Evolutionary conservation across 2,888 invertebrate genomes (phyloP), one percentile per base, ranked within the genome.

Genomic region (Cheilosia soror): DNA sequence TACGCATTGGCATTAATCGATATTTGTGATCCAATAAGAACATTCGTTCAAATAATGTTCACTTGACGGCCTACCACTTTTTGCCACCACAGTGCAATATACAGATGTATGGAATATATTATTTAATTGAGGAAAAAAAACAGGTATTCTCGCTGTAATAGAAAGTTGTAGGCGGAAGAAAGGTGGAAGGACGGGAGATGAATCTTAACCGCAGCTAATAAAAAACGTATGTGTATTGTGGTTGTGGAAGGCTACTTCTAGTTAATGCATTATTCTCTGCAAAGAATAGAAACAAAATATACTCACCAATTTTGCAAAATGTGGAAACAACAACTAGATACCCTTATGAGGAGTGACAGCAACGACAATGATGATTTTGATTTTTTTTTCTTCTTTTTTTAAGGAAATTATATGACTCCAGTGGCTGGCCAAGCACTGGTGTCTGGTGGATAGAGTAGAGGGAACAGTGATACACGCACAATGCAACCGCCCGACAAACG

Each of bases 161-260:
- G 84, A 84, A 84, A 84, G 84, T 84, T 80, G 84, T 84, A 71
- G 84, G 84, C 75, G 84, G 75, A 84, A 75, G 79, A 58, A 79
- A 84, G 58, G 79, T 75, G 75, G 44, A 84, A 53, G 55, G 53
- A 49, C 53, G 51, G 60, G 42, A 79, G 53, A 76, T 71, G 47
- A 65, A 66, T 80, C 80, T 53, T 63, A 66, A 55, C 75, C 68
- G 47, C 47, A 84, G 40, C 37, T 68, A 77, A 58, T 47, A 68
- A 40, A 62, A 53, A 9, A 9, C 4, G 37, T 37, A 37, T 1
- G 11, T 11, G 9, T 11, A 37, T 20, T 11, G 37, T 31, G 47
- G 25, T 20, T 11, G 37, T 31, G 47, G 25, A n/a, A 4, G 27
- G 4, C 20, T 11, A 37, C 4, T 40, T 47, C 44, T 31, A 75